Base-by-base conservation (phyloP, 2,113 vertebrate genomes). In the Coracopsis vasa region DNA sequence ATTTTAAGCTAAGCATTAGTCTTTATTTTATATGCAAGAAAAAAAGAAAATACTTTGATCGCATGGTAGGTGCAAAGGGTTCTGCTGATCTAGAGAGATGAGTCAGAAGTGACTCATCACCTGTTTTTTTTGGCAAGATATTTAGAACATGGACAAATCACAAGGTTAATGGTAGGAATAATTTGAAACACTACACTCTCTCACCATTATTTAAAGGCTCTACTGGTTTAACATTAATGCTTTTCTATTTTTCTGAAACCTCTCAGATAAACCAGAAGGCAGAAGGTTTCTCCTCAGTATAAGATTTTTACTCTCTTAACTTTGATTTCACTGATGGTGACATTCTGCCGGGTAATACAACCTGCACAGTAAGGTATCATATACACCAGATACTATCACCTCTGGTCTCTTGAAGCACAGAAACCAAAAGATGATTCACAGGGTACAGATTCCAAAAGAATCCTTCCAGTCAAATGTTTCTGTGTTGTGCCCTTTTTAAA, bases 61-160 rank as follows among this genome's bases (percentile, higher is more conserved):
- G 92, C 74, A 91, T 88, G 94, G 69, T 92, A 92, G 91, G 91
- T 93, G 91, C 78, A 86, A 92, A 94, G 72, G 74, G 91, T 93
- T 96, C 88, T 82, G 90, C 94, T 95, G 95, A 97, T 93, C 78
- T 78, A 69, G 64, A 87, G 83, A 87, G 74, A 96, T 97, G 97
- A 97, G 90, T 97, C 97, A 97, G 83, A 80, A 89, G 74, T 97
- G 97, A 97, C 86, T 97, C 96, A 97, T 82, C 86, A 94, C 72
- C 86, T 95, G 73, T 2, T 85, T 96, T 88, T 95, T 95, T 97
- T 97, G 97, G 97, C 97, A 97, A 86, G 77, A 33, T 86, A 39
- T 62, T 90, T 91, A 94, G 90, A 92, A 84, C 71, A 73, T 86
- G 94, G 83, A 84, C 92, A 93, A 97, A 93, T 51, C 67, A 91